phyloP scores from a whole-genome alignment of 2,888 invertebrate species.

The Lacanobia wlatinum region DNA sequence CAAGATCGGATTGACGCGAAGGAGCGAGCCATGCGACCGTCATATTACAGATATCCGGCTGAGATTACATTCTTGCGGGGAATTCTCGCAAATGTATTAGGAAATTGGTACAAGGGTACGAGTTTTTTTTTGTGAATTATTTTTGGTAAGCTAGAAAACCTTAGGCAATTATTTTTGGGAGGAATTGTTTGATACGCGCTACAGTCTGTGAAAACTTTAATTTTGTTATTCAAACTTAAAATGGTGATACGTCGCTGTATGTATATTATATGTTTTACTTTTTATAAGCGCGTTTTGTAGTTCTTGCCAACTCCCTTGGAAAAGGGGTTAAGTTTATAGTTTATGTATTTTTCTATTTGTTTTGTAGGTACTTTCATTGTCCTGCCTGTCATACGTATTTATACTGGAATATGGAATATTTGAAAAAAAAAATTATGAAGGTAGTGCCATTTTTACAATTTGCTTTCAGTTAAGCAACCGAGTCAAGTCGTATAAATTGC shows the following conservation, averaged over 20 bases:
- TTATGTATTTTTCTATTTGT: too few species aligned
- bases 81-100: conserved; percentile 45
- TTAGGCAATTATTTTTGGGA: neutral
- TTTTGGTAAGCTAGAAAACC: neutral
- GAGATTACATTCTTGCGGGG: conserved; percentile 50
- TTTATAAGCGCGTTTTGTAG: too few species aligned
- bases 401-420: too few species aligned
- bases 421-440: too few species aligned
- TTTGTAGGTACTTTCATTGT: too few species aligned
- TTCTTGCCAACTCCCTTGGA: neutral
- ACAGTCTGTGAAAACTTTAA: neutral
- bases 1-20: conserved; percentile 57
- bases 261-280: too few species aligned
- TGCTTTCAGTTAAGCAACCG: too few species aligned
- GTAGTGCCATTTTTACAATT: too few species aligned
- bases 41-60: conserved; percentile 58
- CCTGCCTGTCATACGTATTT: too few species aligned
- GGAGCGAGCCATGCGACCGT: conserved; percentile 35
- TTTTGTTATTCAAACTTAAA: neutral
- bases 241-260: too few species aligned
- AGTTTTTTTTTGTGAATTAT: conserved; percentile 21
- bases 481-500: too few species aligned
- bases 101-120: conserved; percentile 39
- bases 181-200: neutral
- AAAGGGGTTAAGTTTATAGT: too few species aligned